Percentiles rank a stretch among this genome's conserved stretches.
phyloP scores from a whole-genome alignment of 1,140 invertebrate genomes.

The Aphelenchoides fujianensis region DNA sequence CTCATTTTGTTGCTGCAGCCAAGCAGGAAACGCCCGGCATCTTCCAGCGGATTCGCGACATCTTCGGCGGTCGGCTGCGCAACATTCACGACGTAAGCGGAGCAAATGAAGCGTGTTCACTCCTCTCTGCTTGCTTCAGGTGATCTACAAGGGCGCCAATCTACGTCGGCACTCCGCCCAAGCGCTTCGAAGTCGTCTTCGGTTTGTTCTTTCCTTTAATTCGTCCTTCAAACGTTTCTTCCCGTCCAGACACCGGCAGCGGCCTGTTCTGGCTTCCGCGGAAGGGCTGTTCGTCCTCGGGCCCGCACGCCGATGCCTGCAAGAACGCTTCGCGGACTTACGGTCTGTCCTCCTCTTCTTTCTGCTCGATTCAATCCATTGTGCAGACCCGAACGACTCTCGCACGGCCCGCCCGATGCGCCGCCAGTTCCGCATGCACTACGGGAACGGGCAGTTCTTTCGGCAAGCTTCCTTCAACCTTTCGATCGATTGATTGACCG shows the following conservation, averaged over 20 bases:
- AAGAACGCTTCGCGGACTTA: not conserved
- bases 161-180: not conserved
- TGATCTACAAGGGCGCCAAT: slow-evolving; percentile 10
- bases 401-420: not conserved
- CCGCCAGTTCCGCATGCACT: not conserved
- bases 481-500: not conserved
- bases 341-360: not conserved
- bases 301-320: slow-evolving; percentile 12
- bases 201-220: not conserved
- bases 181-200: not conserved
- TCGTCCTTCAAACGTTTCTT: not conserved
- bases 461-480: not conserved
- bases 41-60: not conserved
- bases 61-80: not conserved
- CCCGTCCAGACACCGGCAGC: not conserved
- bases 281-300: not conserved
- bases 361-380: not conserved
- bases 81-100: not conserved
- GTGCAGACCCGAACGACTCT: not conserved
- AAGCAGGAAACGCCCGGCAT: not conserved
- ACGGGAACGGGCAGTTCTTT: not conserved
- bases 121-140: not conserved
- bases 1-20: not conserved
- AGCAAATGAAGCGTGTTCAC: not conserved
- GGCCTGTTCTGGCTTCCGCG: not conserved